Percentiles rank a stretch among this genome's conserved stretches.
Conservation (phyloP, 2,888 invertebrate genomes). For the Dyspetes luteomarginatus region DNA sequence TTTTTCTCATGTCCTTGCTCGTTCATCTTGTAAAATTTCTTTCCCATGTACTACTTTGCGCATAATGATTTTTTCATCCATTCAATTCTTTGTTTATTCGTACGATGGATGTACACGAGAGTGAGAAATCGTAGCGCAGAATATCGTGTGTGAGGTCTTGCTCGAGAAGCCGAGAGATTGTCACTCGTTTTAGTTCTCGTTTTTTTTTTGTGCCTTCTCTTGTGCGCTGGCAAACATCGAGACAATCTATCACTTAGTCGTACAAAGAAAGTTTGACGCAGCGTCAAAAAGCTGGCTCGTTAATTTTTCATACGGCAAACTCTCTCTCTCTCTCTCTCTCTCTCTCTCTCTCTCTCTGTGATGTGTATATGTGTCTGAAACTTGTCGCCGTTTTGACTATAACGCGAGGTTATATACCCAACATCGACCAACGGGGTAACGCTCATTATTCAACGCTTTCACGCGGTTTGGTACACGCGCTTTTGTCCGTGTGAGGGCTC, state of each 20-base stretch:
- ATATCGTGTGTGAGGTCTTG: constrained; percentile 47
- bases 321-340: background rate
- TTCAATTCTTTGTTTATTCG: constrained; percentile 36
- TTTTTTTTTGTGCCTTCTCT: constrained; percentile 39
- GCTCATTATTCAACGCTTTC: constrained; percentile 67
- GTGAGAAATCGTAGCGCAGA: constrained; percentile 34
- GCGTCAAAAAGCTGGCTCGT: constrained; percentile 78
- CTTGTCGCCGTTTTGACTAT: constrained; percentile 55
- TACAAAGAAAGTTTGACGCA: constrained; percentile 79
- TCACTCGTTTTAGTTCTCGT: constrained; percentile 52
- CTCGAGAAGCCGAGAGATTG: constrained; percentile 40
- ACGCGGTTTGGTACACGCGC: constrained; percentile 50
- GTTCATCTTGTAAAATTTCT: background rate
- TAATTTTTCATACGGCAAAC: constrained; percentile 79
- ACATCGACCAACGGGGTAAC: constrained; percentile 48
- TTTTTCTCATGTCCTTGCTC: background rate
- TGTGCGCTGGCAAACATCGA: constrained; percentile 55
- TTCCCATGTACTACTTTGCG: constrained; percentile 2
- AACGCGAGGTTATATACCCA: constrained; percentile 49
- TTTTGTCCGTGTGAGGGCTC: constrained; percentile 25
- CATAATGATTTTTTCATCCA: constrained; percentile 11
- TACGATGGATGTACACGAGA: background rate
- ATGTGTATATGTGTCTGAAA: constrained; percentile 40
- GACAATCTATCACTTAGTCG: constrained; percentile 77
- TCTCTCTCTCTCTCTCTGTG: constrained; percentile 13